Evolutionary conservation across 2,797 vertebrate species (phyloP).

Genomic region (Lutjanus argentimaculatus): DNA sequence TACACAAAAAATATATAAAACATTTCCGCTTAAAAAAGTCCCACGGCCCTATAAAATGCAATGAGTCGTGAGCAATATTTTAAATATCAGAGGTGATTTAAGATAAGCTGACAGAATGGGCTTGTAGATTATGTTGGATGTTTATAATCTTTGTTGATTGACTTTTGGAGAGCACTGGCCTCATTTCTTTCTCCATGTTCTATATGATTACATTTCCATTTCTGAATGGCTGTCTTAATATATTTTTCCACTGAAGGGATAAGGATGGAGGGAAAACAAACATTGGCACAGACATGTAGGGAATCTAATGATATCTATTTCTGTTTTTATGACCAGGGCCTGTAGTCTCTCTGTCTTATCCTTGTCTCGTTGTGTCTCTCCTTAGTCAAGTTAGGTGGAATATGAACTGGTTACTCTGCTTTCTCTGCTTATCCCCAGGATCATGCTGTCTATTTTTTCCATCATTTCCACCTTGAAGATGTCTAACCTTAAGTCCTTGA

Average conservation of each 20-base stretch:
- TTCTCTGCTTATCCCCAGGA: neutral
- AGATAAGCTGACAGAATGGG: neutral
- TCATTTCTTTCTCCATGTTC: neutral
- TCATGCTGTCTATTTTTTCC: neutral
- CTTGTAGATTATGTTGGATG: neutral
- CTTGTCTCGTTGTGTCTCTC: neutral
- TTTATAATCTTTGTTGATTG: neutral
- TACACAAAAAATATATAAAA: neutral
- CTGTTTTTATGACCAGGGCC: neutral
- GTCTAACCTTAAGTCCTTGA: no score
- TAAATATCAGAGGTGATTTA: neutral
- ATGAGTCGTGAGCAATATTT: neutral
- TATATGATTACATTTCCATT: constrained; percentile 1
- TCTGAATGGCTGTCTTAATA: neutral
- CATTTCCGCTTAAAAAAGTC: neutral
- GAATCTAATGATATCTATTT: constrained; percentile 28
- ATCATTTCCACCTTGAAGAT: neutral
- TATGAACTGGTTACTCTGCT: neutral
- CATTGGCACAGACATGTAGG: neutral
- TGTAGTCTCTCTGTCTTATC: neutral
- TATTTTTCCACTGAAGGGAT: neutral
- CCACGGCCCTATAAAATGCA: neutral
- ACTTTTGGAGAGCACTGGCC: neutral
- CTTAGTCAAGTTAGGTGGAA: neutral
- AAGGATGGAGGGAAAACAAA: neutral